Conservation (phyloP, 2,113 vertebrate species). For the Opisthocomus hoazin region DNA sequence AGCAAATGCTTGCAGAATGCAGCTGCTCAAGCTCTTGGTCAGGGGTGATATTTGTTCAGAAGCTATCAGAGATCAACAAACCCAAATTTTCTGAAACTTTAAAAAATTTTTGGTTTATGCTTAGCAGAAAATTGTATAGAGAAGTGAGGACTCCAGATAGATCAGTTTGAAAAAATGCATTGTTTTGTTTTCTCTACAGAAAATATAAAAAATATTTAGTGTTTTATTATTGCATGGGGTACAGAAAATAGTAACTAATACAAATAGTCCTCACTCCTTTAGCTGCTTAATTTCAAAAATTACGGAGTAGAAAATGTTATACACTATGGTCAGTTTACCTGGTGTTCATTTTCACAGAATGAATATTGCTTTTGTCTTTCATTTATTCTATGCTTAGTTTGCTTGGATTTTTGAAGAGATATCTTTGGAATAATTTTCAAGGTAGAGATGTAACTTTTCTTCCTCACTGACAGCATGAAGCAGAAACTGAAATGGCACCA, state of each 20-base stretch:
- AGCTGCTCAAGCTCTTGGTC: neutral
- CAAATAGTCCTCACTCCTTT: neutral
- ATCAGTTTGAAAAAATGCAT: neutral
- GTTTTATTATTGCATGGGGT: neutral
- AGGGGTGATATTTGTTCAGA: neutral
- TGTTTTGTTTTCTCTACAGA: neutral
- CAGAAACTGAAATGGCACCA: neutral
- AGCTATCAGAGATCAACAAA: neutral
- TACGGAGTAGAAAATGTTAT: neutral
- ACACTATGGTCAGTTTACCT: neutral
- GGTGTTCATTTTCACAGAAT: neutral
- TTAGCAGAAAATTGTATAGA: neutral
- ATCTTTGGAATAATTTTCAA: neutral
- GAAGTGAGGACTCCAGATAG: neutral
- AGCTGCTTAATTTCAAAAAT: neutral
- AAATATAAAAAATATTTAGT: neutral
- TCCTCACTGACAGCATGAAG: neutral
- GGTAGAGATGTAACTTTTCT: neutral
- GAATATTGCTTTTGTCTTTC: neutral
- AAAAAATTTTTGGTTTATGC: neutral
- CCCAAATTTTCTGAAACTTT: neutral
- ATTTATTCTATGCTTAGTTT: neutral
- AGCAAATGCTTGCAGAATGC: neutral
- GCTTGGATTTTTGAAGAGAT: neutral
- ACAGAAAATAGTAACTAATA: neutral